A percentile compares a stretch with the other conserved stretches of the same genome.
phyloP scores from a whole-genome alignment of 2,113 vertebrate genomes.

The Gorsachius goisagi region DNA sequence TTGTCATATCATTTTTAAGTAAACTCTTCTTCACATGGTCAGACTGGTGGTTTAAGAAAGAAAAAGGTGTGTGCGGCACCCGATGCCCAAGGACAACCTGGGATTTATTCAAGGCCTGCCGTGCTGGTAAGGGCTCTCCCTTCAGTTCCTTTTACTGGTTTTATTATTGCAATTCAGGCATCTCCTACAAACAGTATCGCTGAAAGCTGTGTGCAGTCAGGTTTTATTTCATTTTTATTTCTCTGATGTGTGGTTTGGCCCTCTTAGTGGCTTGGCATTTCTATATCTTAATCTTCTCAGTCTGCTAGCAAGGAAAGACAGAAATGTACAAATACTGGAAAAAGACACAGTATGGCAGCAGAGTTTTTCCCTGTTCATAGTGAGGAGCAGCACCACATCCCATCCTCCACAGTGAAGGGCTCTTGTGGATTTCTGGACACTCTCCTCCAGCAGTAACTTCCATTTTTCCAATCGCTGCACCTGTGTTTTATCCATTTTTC shows the following conservation, averaged over 20 bases:
- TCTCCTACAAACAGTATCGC: slow-evolving; percentile 22
- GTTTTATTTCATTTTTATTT: slow-evolving; percentile 6
- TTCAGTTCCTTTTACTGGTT: neutral
- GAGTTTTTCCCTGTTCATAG: neutral
- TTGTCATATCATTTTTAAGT: neutral
- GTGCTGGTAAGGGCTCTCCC: neutral
- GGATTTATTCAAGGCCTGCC: neutral
- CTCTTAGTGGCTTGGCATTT: slow-evolving; percentile 27
- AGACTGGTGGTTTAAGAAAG: neutral
- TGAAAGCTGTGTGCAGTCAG: slow-evolving; percentile 21
- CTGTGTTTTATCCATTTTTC: neutral
- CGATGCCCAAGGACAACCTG: neutral
- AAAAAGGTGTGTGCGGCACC: neutral
- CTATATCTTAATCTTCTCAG: slow-evolving; percentile 12
- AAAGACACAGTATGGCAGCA: neutral
- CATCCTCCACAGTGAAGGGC: neutral
- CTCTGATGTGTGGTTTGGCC: slow-evolving; percentile 11
- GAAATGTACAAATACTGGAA: neutral
- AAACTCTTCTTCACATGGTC: neutral
- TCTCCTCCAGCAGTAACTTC: neutral
- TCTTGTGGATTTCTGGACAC: neutral
- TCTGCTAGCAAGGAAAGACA: neutral
- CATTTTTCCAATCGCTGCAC: slow-evolving; percentile 7
- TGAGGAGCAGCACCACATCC: neutral
- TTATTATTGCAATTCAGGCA: neutral